Conservation (phyloP, 2,888 invertebrate species). For the Alloscopus bannaensis region DNA sequence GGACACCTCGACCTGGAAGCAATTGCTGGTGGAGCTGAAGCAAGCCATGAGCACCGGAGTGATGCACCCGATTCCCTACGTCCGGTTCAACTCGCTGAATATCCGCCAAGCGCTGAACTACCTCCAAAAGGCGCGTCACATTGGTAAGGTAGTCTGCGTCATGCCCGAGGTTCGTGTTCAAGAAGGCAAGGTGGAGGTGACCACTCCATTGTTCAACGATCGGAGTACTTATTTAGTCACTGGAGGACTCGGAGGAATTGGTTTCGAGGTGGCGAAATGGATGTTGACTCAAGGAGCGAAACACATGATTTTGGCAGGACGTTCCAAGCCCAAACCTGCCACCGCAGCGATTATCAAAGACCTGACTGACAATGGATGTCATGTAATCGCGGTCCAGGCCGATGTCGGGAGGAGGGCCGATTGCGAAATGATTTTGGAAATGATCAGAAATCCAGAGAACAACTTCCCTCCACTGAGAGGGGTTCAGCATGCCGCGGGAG, state of each 20-base stretch:
- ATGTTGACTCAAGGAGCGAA: slow-evolving; percentile 60
- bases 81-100: slow-evolving; percentile 51
- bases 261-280: slow-evolving; percentile 67
- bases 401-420: slow-evolving; percentile 60
- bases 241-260: slow-evolving; percentile 68
- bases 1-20: slow-evolving; percentile 30
- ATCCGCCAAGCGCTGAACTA: slow-evolving; percentile 58
- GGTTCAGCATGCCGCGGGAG: slow-evolving; percentile 66
- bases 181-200: slow-evolving; percentile 22
- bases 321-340: slow-evolving; percentile 52
- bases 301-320: slow-evolving; percentile 57
- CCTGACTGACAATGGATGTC: slow-evolving; percentile 28
- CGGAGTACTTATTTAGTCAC: slow-evolving; percentile 63
- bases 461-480: slow-evolving; percentile 64
- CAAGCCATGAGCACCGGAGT: slow-evolving; percentile 19
- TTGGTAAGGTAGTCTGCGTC: slow-evolving; percentile 63
- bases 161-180: slow-evolving; percentile 56
- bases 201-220: slow-evolving; percentile 56
- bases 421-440: slow-evolving; percentile 40
- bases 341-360: slow-evolving; percentile 35
- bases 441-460: slow-evolving; percentile 33
- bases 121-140: slow-evolving; percentile 67
- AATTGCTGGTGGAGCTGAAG: slow-evolving; percentile 38
- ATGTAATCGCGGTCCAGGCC: slow-evolving; percentile 32
- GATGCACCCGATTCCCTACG: slow-evolving; percentile 58